These are phyloP conservation scores for Leucosticte australis DNA, from an alignment of 2,113 vertebrate genomes.

Conservation along the genomic window DNA sequence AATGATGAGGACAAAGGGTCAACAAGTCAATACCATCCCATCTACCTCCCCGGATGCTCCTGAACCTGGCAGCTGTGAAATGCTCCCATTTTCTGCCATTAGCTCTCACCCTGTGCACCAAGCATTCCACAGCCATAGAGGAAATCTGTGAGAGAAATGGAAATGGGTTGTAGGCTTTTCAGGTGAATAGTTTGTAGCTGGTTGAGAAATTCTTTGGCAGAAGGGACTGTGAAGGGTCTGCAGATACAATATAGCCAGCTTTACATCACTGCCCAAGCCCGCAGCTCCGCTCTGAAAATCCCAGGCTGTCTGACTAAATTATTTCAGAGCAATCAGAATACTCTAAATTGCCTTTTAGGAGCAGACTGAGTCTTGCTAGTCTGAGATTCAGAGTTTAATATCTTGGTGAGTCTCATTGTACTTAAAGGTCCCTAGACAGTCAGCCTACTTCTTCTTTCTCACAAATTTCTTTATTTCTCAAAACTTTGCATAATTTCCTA, in stretches of 20 bases:
- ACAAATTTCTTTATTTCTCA: neutral
- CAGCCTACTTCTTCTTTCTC: neutral
- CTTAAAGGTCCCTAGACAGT: neutral
- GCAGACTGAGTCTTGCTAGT: neutral
- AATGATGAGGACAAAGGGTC: neutral
- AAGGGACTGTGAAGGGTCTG: neutral
- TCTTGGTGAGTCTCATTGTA: neutral
- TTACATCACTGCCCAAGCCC: constrained; percentile 24
- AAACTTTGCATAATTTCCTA: neutral
- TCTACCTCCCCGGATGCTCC: neutral
- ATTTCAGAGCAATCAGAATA: constrained; percentile 25
- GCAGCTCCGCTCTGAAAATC: neutral
- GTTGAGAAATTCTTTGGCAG: neutral
- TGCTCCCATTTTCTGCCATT: neutral
- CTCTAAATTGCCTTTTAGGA: constrained; percentile 22
- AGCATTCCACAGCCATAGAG: neutral
- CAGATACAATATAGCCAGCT: neutral
- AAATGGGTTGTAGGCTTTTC: neutral
- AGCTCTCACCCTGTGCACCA: neutral
- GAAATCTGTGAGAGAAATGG: neutral
- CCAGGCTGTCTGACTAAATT: neutral
- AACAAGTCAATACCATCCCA: neutral
- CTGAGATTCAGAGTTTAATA: neutral
- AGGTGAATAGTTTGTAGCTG: neutral
- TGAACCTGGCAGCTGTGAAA: neutral